A percentile compares a stretch with the other conserved stretches of the same genome.
These are phyloP conservation scores for Pristionchus fissidentatus DNA, from an alignment of 2,888 invertebrate genomes.

Conservation along the genomic window DNA sequence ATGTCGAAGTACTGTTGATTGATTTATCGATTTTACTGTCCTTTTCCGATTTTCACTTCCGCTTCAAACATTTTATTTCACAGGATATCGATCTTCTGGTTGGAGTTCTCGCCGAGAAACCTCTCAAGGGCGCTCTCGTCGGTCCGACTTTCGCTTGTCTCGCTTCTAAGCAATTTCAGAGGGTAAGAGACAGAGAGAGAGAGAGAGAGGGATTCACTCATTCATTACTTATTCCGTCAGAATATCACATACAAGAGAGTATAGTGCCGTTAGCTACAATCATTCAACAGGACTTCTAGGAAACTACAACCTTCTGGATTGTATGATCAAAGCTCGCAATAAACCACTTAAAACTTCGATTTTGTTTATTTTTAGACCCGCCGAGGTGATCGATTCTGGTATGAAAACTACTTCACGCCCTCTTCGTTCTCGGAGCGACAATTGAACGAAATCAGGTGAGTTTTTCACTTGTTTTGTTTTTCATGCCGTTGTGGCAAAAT, in stretches of 20 bases:
- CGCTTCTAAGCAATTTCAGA: slow-evolving; percentile 73
- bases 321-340: not conserved
- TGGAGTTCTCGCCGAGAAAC: slow-evolving; percentile 74
- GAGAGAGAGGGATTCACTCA: not conserved
- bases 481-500: not conserved
- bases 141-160: slow-evolving; percentile 75
- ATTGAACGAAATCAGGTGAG: slow-evolving; percentile 62
- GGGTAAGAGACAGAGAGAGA: slow-evolving; percentile 54
- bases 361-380: slow-evolving; percentile 56
- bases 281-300: not conserved
- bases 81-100: slow-evolving; percentile 75
- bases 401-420: slow-evolving; percentile 74
- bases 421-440: slow-evolving; percentile 67
- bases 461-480: not conserved
- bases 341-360: not conserved
- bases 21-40: no score
- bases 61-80: not conserved
- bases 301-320: not conserved
- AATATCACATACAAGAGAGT: not conserved
- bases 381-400: slow-evolving; percentile 76
- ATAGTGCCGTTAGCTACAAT: not conserved
- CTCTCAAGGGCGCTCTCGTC: slow-evolving; percentile 69
- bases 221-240: no score
- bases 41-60: not conserved
- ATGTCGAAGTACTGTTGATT: slow-evolving; percentile 37